Evolutionary conservation across 2,113 vertebrate genomes (phyloP), one percentile per base, ranked within the genome.

Genomic region (Thunnus thynnus): DNA sequence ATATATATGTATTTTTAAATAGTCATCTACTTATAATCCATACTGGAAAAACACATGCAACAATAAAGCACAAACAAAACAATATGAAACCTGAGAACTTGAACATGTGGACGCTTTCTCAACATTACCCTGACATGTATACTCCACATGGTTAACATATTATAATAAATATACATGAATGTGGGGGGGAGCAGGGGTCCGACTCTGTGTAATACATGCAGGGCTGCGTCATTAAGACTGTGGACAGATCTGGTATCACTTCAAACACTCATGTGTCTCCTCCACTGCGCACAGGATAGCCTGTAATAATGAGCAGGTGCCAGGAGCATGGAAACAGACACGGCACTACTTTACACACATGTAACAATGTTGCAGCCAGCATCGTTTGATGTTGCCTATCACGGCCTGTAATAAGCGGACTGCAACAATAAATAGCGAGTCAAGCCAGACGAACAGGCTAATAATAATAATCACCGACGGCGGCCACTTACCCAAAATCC

Each of bases 401-500:
- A 25, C 36, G 83, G 57, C 69, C 65, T 44, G 72, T 10, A 22
- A 61, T 66, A n/a, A 10, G 44, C 69, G 20, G 20, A 9, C 25
- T 1, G 61, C 68, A 30, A 55, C 41, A 57, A 69, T 18, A 60
- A 56, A 71, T 25, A 51, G 71, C 62, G 13, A 67, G 46, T 62
- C 52, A 58, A 30, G 48, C 69, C 52, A 57, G 22, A 74, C 65
- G 44, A 61, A 41, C 62, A 3, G 72, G 85, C 65, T 84, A 64
- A 89, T 88, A 80, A 86, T 72, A 82, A 78, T 22, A 78, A 84
- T 16, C 72, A 78, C 25, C 74, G 58, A 51, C 65, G 47, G 72
- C 36, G 66, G 69, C 58, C 80, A 94, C 97, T 97, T 80, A 99
- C 98, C 98, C 97, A 90, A 99, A 99, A 96, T 99, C 98, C 96